phyloP scores from a whole-genome alignment of 2,797 vertebrate genomes.

The Galago senegalensis region DNA sequence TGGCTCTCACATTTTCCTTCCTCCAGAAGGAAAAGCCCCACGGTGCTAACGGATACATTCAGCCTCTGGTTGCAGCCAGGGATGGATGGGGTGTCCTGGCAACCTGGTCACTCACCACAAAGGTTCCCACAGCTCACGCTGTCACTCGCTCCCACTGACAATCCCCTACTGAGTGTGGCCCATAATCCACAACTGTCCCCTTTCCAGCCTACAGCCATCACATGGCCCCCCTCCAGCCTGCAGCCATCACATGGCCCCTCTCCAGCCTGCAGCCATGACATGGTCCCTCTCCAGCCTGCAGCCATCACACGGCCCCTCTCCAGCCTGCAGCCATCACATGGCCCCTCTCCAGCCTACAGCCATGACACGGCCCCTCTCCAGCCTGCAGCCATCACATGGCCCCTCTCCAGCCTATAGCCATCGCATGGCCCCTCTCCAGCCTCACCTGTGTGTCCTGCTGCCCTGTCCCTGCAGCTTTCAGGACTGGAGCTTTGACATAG shows the following conservation, averaged over 20 bases:
- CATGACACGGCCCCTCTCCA: no score
- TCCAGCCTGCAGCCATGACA: no score
- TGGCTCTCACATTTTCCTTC: constrained; percentile 54
- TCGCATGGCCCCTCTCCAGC: no score
- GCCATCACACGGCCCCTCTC: no score
- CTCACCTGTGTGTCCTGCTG: neutral
- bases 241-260: no score
- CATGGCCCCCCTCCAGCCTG: neutral
- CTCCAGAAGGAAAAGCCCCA: constrained; percentile 11
- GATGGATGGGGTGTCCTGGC: neutral
- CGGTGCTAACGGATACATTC: neutral
- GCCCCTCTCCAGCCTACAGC: no score
- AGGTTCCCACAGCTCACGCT: neutral
- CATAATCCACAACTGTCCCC: neutral
- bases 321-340: no score
- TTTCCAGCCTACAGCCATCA: no score
- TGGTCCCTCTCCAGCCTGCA: no score
- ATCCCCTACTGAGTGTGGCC: neutral
- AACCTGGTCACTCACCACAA: neutral
- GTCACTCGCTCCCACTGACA: fast-evolving
- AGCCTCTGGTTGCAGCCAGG: constrained; percentile 43
- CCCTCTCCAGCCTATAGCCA: no score
- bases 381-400: no score
- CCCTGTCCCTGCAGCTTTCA: neutral
- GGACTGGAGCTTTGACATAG: neutral